Base-by-base conservation (phyloP, 2,797 vertebrate species). In the Taenioides sp. region DNA sequence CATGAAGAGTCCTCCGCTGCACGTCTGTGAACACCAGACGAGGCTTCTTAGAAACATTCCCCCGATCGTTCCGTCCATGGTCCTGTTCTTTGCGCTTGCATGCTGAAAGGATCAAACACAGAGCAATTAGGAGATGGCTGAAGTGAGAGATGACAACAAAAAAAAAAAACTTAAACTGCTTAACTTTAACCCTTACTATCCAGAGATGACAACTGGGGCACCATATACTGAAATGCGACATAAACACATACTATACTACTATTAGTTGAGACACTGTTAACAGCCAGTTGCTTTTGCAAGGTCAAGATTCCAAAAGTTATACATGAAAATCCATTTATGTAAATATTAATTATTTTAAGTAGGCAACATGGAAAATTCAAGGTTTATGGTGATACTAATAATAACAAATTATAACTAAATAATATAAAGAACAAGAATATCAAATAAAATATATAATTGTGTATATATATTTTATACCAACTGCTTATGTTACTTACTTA, bases 41-140 rank as follows among this genome's bases (percentile, higher is more conserved):
- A 70, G 97, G 97, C 89, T 99, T 99, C 88, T 99, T 99, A 87
- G 95, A 94, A 71, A 94, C 92, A 58, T 93, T 96, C 75, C 96
- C 96, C 85, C 96, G 93, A 3, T 99, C 98, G 43, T 95, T 95
- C 77, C 96, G 95, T 43, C 90, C 95, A 0, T 98, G 97, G 59
- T 99, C 97, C 88, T 98, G 97, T 81, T 99, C 98, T 93, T 99
- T 99, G 78, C 98, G 94, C 90, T 99, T 99, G 88, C 98, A 99
- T 0, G 98, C 98, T 99, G 94, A 63, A 73, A 52, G 66, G 23
- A 60, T 61, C 23, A 71, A 25, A 77, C 7, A 77, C 22, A 63
- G 1, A 62, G 54, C 40, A 52, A 72, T 55, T 59, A 67, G 80
- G 61, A 82, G 40, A 72, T 16, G 62, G 23, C 54, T 31, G 9